phyloP scores from a whole-genome alignment of 1,140 invertebrate species.

The Tribolium castaneum region DNA sequence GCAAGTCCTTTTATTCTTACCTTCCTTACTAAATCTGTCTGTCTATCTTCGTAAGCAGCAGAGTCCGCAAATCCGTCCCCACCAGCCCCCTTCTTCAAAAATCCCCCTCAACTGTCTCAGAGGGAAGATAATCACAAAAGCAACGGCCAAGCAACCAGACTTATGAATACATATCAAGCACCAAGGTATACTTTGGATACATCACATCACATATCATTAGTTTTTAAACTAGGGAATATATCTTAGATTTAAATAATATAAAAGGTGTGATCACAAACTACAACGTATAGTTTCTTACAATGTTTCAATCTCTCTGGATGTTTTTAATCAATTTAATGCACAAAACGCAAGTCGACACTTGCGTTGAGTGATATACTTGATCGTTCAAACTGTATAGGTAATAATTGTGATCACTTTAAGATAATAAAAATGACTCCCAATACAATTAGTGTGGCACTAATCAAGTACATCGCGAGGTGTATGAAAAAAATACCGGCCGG shows the following conservation, averaged over 20 bases:
- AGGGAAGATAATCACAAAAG: conserved; percentile 34
- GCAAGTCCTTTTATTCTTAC: conserved; percentile 62
- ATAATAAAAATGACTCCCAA: conserved; percentile 53
- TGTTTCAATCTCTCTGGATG: conserved; percentile 51
- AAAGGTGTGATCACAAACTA: conserved; percentile 48
- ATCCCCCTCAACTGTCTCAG: conserved; percentile 47
- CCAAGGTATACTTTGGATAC: conserved; percentile 51
- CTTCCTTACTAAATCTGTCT: conserved; percentile 58
- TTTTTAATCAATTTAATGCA: conserved; percentile 47
- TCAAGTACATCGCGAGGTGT: neutral
- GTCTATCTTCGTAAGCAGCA: conserved; percentile 57
- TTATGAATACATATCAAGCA: conserved; percentile 59
- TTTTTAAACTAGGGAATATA: conserved; percentile 41
- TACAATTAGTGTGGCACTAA: conserved; percentile 60
- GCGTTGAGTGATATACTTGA: conserved; percentile 40
- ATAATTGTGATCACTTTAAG: conserved; percentile 49
- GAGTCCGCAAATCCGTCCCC: conserved; percentile 63
- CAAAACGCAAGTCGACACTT: conserved; percentile 37
- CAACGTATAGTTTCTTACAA: conserved; percentile 49
- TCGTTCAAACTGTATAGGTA: conserved; percentile 36
- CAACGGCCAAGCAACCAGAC: conserved; percentile 52
- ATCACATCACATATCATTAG: conserved; percentile 53
- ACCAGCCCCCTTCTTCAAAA: conserved; percentile 5
- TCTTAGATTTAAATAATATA: conserved; percentile 28
- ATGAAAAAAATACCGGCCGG: conserved; percentile 5